Conservation (phyloP, 2,113 vertebrate genomes). For the Psilopsiagon aurifrons region DNA sequence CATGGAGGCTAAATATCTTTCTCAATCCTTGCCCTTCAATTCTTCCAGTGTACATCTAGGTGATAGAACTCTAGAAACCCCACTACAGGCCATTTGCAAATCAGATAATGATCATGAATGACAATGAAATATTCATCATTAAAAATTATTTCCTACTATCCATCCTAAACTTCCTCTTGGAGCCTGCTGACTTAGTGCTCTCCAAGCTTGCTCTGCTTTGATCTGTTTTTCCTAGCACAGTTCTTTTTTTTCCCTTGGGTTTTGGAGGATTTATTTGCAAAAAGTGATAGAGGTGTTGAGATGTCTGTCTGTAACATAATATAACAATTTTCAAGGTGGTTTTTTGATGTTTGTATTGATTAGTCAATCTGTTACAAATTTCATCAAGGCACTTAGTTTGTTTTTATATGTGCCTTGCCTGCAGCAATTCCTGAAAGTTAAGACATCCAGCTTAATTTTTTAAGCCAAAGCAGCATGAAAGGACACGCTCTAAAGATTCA, state of each 20-base stretch:
- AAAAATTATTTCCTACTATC: background rate
- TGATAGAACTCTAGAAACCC: background rate
- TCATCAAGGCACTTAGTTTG: background rate
- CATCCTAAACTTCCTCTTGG: background rate
- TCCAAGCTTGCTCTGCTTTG: background rate
- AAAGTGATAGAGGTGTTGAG: background rate
- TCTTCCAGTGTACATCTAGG: background rate
- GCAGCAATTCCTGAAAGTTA: background rate
- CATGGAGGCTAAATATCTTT: background rate
- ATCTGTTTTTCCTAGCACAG: background rate
- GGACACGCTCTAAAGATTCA: background rate
- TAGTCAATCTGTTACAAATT: background rate
- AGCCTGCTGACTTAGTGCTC: background rate
- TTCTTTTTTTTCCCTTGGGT: background rate
- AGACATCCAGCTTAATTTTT: background rate
- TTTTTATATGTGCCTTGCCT: background rate
- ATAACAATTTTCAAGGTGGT: background rate
- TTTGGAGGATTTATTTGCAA: background rate
- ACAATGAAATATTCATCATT: background rate
- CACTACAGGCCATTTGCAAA: background rate
- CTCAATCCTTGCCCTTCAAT: background rate
- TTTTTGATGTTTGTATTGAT: background rate
- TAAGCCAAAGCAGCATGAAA: background rate
- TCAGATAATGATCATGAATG: background rate
- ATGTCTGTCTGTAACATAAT: background rate